phyloP scores from a whole-genome alignment of 1,140 invertebrate species.

The Macrobrachium rosenbergii region DNA sequence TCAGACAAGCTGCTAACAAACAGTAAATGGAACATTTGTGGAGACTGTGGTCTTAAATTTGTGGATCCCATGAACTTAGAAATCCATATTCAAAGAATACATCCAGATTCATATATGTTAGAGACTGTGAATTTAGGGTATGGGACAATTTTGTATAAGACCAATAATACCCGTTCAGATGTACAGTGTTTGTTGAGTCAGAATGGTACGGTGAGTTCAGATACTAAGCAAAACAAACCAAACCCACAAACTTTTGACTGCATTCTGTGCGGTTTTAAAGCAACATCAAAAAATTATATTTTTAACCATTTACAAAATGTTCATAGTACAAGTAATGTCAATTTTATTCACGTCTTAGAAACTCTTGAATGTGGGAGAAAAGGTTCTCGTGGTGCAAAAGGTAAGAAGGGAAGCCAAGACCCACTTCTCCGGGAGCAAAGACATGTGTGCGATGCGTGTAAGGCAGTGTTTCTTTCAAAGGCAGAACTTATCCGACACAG shows the following conservation, averaged over 20 bases:
- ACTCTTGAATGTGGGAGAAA: constrained; percentile 33
- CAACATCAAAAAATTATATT: constrained; percentile 47
- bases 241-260: constrained; percentile 59
- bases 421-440: constrained; percentile 41
- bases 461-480: constrained; percentile 56
- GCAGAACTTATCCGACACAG: constrained; percentile 63
- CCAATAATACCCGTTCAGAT: constrained; percentile 50
- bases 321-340: constrained; percentile 51
- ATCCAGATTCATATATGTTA: constrained; percentile 56
- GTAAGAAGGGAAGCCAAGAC: constrained; percentile 40
- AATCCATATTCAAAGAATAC: constrained; percentile 61
- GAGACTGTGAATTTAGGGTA: constrained; percentile 58
- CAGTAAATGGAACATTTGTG: constrained; percentile 65
- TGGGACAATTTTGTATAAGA: constrained; percentile 59
- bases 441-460: constrained; percentile 52
- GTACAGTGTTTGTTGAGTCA: constrained; percentile 32
- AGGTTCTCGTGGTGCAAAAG: constrained; percentile 15
- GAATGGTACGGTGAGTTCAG: not conserved
- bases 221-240: not conserved
- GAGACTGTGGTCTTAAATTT: constrained; percentile 64
- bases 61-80: constrained; percentile 65
- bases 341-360: constrained; percentile 55
- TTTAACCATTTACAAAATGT: constrained; percentile 53
- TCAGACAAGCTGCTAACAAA: not conserved
- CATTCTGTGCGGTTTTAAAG: constrained; percentile 58